Evolutionary conservation across 35 echinoderm and acorn worm genomes (phyloP), one percentile per base, ranked within the genome.

Genomic region (Ptychodera flava): DNA sequence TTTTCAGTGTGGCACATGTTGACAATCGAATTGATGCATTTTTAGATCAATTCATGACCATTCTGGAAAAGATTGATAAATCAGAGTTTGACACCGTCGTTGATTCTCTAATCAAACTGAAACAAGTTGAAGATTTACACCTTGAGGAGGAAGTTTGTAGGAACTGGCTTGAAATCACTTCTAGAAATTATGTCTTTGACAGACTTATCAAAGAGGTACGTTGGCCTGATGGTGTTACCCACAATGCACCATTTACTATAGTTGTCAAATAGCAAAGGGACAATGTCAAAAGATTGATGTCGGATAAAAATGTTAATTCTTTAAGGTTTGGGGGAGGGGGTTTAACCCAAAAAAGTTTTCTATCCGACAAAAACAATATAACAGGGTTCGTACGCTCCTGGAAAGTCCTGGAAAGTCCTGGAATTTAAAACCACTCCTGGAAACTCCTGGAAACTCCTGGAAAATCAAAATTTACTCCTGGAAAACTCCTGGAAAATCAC

Each of bases 11-110:
- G 31, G 35, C 83, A 81, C 88, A 93, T 80, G 89, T 97, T 1
- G 95, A 97, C 34, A 34, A 88, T 30, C 85, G 95, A 34, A 97
- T 97, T 31, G 95, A 97, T n/a, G 80, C 86, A n/a, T 97, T 97
- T 78, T 33, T 97, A 32, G 31, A 89, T 76, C 77, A 89, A 38
- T 97, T 97, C 87, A 29, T 29, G 1, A 78, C 64, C 1, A 31
- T 37, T 16, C 37, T 78, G 12, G 87, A 93, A 37, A 87, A 88
- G 16, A 64, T 64, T 6, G 6, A 6, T 12, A 22, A 64, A 6
- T 64, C 45, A 12, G 85, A 87, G 35, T 97, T 92, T 64, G 45
- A 89, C 33, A 88, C 79, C 27, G 89, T 93, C 31, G 85, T 97
- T 64, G 78, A 97, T 35, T 89, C 88, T 32, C 80, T 97, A 82